phyloP scores from a whole-genome alignment of 2,888 invertebrate genomes.

The Chesias legatella region DNA sequence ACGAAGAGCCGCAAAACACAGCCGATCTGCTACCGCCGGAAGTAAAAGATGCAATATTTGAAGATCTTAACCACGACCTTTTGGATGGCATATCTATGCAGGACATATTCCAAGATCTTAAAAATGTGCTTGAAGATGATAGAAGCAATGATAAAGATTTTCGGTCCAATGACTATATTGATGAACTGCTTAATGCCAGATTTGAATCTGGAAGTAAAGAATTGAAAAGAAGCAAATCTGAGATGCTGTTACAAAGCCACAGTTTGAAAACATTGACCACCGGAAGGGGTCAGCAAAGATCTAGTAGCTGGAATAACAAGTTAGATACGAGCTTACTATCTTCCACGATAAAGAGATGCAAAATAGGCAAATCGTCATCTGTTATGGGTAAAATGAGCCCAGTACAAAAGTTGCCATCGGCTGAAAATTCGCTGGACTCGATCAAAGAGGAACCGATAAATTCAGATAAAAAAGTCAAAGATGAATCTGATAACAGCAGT shows the following conservation, averaged over 20 bases:
- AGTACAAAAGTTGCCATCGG: slow-evolving; percentile 51
- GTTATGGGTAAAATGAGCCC: slow-evolving; percentile 69
- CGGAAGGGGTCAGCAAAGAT: slow-evolving; percentile 82
- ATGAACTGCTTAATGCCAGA: slow-evolving; percentile 77
- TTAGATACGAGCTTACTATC: slow-evolving; percentile 81
- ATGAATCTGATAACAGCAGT: slow-evolving; percentile 45
- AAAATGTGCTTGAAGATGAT: slow-evolving; percentile 75
- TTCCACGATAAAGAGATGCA: slow-evolving; percentile 84
- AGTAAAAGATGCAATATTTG: slow-evolving; percentile 91
- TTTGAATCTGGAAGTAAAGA: slow-evolving; percentile 77
- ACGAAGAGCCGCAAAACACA: slow-evolving; percentile 89
- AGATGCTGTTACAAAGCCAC: slow-evolving; percentile 78
- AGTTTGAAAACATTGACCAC: slow-evolving; percentile 72
- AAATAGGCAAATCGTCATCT: slow-evolving; percentile 76
- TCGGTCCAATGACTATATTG: slow-evolving; percentile 77
- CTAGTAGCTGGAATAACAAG: slow-evolving; percentile 87
- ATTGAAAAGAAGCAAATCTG: slow-evolving; percentile 83
- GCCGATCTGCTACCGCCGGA: slow-evolving; percentile 91
- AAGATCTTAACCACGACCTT: slow-evolving; percentile 90
- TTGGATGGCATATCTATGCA: slow-evolving; percentile 92
- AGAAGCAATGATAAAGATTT: slow-evolving; percentile 71
- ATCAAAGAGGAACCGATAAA: slow-evolving; percentile 57
- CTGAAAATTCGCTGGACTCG: slow-evolving; percentile 56
- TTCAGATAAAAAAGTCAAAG: slow-evolving; percentile 59
- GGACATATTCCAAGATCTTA: slow-evolving; percentile 89